These are phyloP conservation scores for Propithecus perrieri DNA, from an alignment of 2,797 vertebrate genomes.

Conservation along the genomic window DNA sequence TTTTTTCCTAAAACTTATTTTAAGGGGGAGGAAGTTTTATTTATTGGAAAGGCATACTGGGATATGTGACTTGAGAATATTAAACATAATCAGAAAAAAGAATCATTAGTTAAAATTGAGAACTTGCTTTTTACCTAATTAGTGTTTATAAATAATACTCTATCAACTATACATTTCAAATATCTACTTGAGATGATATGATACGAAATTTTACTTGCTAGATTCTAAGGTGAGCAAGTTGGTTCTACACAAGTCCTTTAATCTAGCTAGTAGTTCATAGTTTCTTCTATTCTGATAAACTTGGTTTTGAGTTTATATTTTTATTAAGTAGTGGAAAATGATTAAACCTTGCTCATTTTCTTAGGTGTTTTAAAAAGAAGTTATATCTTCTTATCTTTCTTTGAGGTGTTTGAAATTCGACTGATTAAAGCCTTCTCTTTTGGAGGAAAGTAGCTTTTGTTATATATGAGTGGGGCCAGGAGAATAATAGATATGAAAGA, in stretches of 20 bases:
- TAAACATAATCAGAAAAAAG: constrained; percentile 2
- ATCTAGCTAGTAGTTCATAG: background rate
- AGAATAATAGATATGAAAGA: background rate
- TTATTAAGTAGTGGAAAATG: constrained; percentile 17
- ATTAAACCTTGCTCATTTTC: background rate
- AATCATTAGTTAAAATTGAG: background rate
- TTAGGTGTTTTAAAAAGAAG: constrained; percentile 43
- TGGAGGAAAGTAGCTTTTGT: constrained; percentile 35
- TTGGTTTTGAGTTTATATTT: constrained; percentile 39
- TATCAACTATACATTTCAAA: background rate
- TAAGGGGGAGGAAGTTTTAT: constrained; percentile 35
- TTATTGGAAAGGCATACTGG: background rate
- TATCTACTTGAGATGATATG: constrained; percentile 13
- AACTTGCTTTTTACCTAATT: constrained; percentile 16
- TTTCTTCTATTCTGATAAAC: constrained; percentile 22
- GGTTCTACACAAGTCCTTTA: background rate
- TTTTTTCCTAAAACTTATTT: constrained; percentile 36
- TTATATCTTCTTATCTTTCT: background rate
- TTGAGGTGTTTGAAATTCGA: background rate
- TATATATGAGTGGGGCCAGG: background rate
- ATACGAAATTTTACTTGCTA: constrained; percentile 32
- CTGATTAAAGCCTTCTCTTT: background rate
- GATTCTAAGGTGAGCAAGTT: background rate
- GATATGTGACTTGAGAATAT: background rate
- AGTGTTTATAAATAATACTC: background rate